These are phyloP conservation scores for Monarcha castaneiventris DNA, from an alignment of 2,113 vertebrate genomes.

Conservation along the genomic window DNA sequence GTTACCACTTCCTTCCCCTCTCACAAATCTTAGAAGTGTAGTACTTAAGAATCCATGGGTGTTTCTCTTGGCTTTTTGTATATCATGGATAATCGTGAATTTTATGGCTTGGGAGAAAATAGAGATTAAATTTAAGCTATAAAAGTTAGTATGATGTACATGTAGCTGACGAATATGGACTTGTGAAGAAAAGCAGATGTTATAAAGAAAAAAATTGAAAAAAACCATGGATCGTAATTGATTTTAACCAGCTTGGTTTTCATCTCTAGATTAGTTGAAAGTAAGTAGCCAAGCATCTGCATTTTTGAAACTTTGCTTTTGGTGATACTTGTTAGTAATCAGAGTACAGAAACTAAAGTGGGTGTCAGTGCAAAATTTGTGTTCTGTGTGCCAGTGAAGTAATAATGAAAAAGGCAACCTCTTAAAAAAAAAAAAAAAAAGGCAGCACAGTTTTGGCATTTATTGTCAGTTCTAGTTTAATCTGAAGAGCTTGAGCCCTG, in stretches of 20 bases:
- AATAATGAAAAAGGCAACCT: not conserved
- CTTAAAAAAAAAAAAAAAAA: not conserved
- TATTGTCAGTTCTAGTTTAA: not conserved
- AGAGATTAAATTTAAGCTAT: not conserved
- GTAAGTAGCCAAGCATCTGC: not conserved
- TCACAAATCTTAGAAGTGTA: not conserved
- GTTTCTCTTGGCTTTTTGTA: conserved; percentile 23
- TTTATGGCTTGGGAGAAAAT: not conserved
- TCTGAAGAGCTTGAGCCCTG: not conserved
- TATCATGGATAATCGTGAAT: not conserved
- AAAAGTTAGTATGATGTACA: not conserved
- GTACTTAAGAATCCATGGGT: not conserved
- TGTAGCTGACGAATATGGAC: not conserved
- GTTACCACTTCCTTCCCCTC: conserved; percentile 40
- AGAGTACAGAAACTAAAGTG: not conserved
- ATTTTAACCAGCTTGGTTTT: not conserved
- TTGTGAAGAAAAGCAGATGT: not conserved
- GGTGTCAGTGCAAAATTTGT: not conserved
- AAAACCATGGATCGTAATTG: not conserved
- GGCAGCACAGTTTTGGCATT: not conserved
- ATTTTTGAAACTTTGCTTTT: not conserved
- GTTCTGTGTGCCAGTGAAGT: not conserved
- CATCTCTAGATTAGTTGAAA: not conserved
- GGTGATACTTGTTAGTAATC: not conserved
- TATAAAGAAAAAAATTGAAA: not conserved